These are phyloP conservation scores for Uria aalge DNA, from an alignment of 2,113 vertebrate genomes.

Conservation along the genomic window DNA sequence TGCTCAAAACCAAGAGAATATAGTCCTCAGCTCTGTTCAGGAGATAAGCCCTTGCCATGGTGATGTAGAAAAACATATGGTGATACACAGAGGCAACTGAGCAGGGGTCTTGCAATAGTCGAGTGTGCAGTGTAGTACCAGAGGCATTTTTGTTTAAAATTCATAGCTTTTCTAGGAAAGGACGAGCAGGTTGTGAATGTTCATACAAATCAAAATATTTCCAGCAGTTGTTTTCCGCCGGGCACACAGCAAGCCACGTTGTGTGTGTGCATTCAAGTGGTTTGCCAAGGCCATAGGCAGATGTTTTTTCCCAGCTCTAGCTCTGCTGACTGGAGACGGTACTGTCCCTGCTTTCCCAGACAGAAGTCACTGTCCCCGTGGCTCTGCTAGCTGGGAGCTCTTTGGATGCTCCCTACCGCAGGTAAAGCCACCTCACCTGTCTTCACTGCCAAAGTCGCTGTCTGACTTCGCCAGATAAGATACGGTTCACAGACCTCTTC, in stretches of 20 bases:
- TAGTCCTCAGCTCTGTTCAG: background rate
- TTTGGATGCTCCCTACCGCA: background rate
- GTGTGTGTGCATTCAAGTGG: background rate
- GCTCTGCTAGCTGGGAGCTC: background rate
- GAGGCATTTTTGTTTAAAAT: background rate
- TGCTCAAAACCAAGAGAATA: background rate
- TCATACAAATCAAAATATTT: background rate
- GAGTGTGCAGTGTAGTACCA: background rate
- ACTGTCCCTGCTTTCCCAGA: background rate
- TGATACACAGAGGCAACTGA: background rate
- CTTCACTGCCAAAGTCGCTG: fast-evolving
- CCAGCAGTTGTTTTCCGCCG: background rate
- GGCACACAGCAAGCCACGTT: background rate
- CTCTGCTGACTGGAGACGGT: background rate
- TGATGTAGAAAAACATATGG: background rate
- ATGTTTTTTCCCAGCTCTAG: background rate
- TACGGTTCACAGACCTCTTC: background rate
- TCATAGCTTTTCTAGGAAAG: background rate
- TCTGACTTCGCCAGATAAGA: background rate
- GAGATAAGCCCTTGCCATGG: background rate
- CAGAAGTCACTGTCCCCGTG: background rate
- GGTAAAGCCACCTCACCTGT: background rate
- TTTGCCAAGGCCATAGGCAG: background rate
- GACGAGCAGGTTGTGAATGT: background rate
- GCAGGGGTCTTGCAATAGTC: background rate